Evolutionary conservation across 1,140 invertebrate genomes (phyloP).

Genomic region (Oncopeltus fasciatus): DNA sequence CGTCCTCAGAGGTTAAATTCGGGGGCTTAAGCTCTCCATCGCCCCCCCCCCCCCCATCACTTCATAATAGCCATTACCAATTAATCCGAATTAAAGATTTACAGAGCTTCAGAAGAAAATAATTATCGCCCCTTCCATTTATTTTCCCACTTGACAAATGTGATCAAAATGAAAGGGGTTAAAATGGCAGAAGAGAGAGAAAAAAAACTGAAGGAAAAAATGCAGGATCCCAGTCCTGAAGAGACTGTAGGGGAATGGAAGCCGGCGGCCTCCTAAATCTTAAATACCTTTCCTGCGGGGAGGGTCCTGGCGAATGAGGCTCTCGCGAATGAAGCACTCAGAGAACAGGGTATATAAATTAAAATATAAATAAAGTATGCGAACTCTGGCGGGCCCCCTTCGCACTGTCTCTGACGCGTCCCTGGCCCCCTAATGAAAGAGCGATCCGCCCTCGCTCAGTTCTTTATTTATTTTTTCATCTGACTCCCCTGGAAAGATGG

Average conservation of each 20-base stretch:
- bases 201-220: neutral
- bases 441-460: neutral
- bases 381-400: neutral
- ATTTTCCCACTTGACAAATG: too few species aligned
- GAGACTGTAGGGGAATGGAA: neutral
- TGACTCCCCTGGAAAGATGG: too few species aligned
- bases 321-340: too few species aligned
- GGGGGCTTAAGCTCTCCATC: too few species aligned
- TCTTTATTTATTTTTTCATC: conserved; percentile 8
- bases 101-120: too few species aligned
- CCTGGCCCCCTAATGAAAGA: neutral
- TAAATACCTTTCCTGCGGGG: neutral
- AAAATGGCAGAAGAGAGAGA: too few species aligned
- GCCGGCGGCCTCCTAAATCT: neutral
- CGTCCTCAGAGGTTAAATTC: too few species aligned
- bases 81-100: too few species aligned
- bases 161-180: too few species aligned
- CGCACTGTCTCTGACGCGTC: neutral
- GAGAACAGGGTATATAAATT: conserved; percentile 6
- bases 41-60: too few species aligned
- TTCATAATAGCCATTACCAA: too few species aligned
- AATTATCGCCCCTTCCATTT: too few species aligned
- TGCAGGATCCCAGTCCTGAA: neutral
- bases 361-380: conserved; percentile 1
- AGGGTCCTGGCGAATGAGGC: neutral